Evolutionary conservation across 2,113 vertebrate species (phyloP).

Genomic region (Mus spicilegus): DNA sequence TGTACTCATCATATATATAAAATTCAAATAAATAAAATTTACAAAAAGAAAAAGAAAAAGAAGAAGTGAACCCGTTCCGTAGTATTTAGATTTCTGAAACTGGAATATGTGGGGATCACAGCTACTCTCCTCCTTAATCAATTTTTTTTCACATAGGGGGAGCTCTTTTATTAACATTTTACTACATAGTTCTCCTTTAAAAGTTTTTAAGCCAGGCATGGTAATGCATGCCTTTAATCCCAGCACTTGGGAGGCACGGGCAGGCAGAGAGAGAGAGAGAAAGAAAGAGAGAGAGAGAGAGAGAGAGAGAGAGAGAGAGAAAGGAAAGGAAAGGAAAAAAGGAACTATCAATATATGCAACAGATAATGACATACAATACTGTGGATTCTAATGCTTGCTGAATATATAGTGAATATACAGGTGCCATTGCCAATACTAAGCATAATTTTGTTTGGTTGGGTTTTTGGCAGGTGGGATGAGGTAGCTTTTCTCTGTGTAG

Average conservation of each 20-base stretch:
- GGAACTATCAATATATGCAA: background rate
- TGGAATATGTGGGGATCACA: background rate
- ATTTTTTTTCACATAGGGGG: background rate
- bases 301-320: no score
- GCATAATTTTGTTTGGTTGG: background rate
- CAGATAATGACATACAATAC: background rate
- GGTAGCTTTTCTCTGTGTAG: background rate
- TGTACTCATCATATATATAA: no score
- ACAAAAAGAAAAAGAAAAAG: background rate
- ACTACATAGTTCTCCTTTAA: background rate
- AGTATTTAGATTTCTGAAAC: background rate
- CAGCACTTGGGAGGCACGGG: no score
- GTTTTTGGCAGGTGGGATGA: background rate
- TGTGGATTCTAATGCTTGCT: background rate
- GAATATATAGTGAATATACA: conserved; percentile 33
- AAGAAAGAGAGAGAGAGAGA: no score
- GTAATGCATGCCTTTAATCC: no score
- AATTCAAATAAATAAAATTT: no score
- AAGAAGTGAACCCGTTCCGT: background rate
- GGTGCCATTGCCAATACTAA: conserved; percentile 1
- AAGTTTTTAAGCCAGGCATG: background rate
- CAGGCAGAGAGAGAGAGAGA: no score
- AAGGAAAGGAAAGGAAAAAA: no score
- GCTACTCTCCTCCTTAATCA: background rate
- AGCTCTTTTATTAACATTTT: background rate